Base-by-base conservation (phyloP, 2,797 vertebrate genomes). In the Kryptolebias ocellatus region DNA sequence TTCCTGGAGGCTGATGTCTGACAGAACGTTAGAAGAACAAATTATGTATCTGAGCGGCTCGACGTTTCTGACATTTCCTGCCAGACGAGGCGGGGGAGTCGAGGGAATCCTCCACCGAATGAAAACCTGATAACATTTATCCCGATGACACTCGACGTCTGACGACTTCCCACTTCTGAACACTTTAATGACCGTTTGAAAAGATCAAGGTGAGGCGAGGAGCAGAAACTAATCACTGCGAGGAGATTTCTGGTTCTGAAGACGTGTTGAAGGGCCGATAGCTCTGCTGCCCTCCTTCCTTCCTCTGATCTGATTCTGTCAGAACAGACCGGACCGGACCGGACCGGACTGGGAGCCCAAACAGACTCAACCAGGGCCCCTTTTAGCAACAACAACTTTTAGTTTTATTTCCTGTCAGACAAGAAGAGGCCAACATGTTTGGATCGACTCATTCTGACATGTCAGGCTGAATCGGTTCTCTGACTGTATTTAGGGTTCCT, bases 21-120 rank as follows among this genome's bases (percentile, higher is more conserved):
- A 52, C 67, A 51, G 62, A 14, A 53, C 12, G 58, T 61, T 55
- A 52, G 65, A 45, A 62, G 20, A 80, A 60, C 53, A 63, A 62
- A 53, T 83, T 72, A 72, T 17, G 1, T 44, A 54, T 1, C 17
- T 39, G 62, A 70, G 55, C 58, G 2, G 47, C 34, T 3, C 3
- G 70, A 64, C 49, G 54, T 61, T 71, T 67, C 70, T 67, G 70
- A 78, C 78, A 67, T 64, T 80, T 85, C 15, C 80, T 46, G 64
- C 49, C 72, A 74, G 75, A 28, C 44, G 24, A 45, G 47, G 16
- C 1, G 51, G 53, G 42, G 15, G 64, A 27, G 65, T 53, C 77
- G 47, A 60, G 80, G 75, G 74, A 82, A 45, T 60, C 63, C 69
- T 1, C 17, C 0, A 6, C 18, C 1, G 29, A 50, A 18, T 37